Evolutionary conservation across 2,888 invertebrate genomes (phyloP), one percentile per base, ranked within the genome.

Genomic region (Eristalinus aeneus): DNA sequence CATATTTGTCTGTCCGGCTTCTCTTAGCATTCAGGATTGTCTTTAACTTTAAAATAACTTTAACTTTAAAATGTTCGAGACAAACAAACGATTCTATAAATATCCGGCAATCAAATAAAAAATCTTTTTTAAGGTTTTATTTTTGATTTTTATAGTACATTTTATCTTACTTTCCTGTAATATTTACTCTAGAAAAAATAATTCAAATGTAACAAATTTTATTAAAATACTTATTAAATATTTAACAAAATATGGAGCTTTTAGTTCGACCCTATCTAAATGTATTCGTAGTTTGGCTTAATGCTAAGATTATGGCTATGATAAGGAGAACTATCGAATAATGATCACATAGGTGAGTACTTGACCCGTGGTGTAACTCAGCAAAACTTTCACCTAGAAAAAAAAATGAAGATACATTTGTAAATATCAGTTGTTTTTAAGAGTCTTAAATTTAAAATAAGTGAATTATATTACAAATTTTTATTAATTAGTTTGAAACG

Each of bases 301-400:
- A 87, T 58, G 89, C 88, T 67, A 88, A 79, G 20, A 88, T 81
- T 60, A 91, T 76, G 54, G 90, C 87, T 82, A 90, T 88, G 69
- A 91, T 72, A 88, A 89, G 88, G 69, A 91, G 80, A 81, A 89
- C 89, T 80, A 89, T 79, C 60, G 89, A 78, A 69, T 88, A 65
- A 88, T 88, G 60, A 88, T 83, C 54, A 85, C 72, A 82, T 85
- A 71, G 39, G 56, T 78, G 84, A 77, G 72, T 34, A 16, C 88
- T 88, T 23, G 90, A 90, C 20, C 93, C 93, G 88, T 94, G 94
- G 91, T 94, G 94, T 88, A 94, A 90, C 91, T 94, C 94, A 65
- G 94, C 94, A 92, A 94, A 94, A 92, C 94, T 94, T 93, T 94
- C 94, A 93, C 94, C 94, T 94, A 92, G 89, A 92, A 92, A 20